Conservation (phyloP, 2,888 invertebrate species). For the Patella depressa region DNA sequence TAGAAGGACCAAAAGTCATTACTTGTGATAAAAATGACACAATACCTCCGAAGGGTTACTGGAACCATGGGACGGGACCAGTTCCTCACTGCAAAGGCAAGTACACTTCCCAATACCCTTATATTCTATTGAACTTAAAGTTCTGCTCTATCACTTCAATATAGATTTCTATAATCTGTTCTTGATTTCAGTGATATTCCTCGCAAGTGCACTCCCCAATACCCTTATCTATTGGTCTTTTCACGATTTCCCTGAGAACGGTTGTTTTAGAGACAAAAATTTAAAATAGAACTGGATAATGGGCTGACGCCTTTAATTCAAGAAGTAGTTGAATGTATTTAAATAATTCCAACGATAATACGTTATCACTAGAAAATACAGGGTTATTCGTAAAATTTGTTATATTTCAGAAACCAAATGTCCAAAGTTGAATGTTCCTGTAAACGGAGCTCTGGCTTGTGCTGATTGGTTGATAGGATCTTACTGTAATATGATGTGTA, state of each 20-base stretch:
- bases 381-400: background rate
- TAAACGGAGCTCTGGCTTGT: slow-evolving; percentile 15
- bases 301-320: too few relatives aligned
- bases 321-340: too few relatives aligned
- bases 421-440: background rate
- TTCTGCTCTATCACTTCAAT: too few relatives aligned
- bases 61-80: slow-evolving; percentile 3
- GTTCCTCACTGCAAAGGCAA: slow-evolving; percentile 8
- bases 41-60: slow-evolving; percentile 8
- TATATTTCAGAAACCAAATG: slow-evolving; percentile 13
- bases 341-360: too few relatives aligned
- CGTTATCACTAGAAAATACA: too few relatives aligned
- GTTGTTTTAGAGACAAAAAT: too few relatives aligned
- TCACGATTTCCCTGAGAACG: background rate
- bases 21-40: slow-evolving; percentile 13
- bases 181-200: background rate
- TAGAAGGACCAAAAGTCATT: slow-evolving; percentile 18
- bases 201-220: background rate
- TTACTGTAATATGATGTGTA: slow-evolving; percentile 16
- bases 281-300: too few relatives aligned
- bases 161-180: too few relatives aligned
- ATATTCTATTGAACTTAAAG: background rate
- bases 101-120: background rate
- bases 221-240: background rate
- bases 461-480: slow-evolving; percentile 13